A percentile compares a stretch with the other conserved stretches of the same genome.
Evolutionary conservation across 1,140 invertebrate species (phyloP).

Genomic region (Parapsyche elsis): DNA sequence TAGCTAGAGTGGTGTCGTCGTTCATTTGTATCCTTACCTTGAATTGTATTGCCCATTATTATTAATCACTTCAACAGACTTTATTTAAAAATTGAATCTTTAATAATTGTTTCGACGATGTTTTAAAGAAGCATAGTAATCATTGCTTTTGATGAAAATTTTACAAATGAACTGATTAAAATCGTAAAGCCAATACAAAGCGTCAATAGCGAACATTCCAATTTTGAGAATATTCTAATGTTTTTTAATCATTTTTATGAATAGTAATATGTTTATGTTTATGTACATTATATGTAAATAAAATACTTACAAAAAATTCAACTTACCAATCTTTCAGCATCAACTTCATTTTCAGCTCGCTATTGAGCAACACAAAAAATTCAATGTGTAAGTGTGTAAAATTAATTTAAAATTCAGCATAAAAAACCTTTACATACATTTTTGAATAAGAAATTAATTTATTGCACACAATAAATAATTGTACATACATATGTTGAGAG

Average conservation of each 20-base stretch:
- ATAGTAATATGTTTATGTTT: not conserved
- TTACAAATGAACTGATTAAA: conserved; percentile 1
- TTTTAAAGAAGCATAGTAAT: no score
- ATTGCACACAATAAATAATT: no score
- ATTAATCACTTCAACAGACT: not conserved
- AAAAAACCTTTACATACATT: no score
- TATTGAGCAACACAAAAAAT: conserved; percentile 34
- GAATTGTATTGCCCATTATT: not conserved
- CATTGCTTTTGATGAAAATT: not conserved
- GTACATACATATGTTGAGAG: no score
- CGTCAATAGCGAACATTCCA: not conserved
- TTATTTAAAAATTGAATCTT: not conserved
- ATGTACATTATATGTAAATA: not conserved
- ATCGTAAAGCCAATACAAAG: no score
- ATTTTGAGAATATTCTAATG: not conserved
- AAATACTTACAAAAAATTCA: not conserved
- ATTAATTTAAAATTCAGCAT: no score
- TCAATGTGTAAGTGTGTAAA: not conserved
- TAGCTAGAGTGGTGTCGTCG: conserved; percentile 82
- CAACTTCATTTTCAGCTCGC: conserved; percentile 54
- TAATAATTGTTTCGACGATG: not conserved
- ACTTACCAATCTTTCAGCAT: conserved; percentile 52
- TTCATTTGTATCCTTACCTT: conserved; percentile 80
- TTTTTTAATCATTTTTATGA: not conserved
- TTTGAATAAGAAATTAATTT: no score